Percentiles rank a stretch among this genome's conserved stretches.
Evolutionary conservation across 2,113 vertebrate species (phyloP).

Genomic region (Limanda limanda): DNA sequence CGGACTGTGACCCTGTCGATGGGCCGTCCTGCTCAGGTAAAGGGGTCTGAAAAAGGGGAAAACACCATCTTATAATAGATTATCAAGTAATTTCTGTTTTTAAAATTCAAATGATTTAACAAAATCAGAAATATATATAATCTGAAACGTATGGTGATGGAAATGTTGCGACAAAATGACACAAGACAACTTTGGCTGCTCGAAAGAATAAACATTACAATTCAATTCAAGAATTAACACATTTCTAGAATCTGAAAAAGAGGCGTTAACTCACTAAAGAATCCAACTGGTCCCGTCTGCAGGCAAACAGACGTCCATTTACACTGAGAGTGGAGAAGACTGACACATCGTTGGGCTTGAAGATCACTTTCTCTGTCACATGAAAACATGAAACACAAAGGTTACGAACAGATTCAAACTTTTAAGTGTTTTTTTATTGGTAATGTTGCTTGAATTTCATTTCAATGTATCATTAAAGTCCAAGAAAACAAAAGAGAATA

Average conservation of each 20-base stretch:
- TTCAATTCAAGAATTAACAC: no score
- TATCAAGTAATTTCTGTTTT: background rate
- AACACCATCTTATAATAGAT: background rate
- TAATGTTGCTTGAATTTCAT: no score
- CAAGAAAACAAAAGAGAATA: no score
- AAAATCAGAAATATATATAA: background rate
- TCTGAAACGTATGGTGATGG: background rate
- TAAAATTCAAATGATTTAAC: no score
- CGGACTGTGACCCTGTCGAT: conserved; percentile 87
- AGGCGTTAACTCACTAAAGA: conserved; percentile 88
- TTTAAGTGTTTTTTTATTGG: no score
- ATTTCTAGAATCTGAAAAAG: background rate
- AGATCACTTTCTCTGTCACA: conserved; percentile 90
- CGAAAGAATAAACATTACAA: no score
- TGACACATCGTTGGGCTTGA: conserved; percentile 93
- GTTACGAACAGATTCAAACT: no score
- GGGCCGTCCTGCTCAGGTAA: conserved; percentile 95
- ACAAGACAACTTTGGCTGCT: no score
- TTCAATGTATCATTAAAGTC: no score
- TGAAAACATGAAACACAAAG: background rate
- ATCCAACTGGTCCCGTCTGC: conserved; percentile 92
- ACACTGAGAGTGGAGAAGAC: conserved; percentile 95
- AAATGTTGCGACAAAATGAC: no score
- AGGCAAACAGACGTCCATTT: conserved; percentile 94
- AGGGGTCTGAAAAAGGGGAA: conserved; percentile 83